Evolutionary conservation across 64 coral and sea anemone species (phyloP).

Genomic region (Orbicella faveolata): DNA sequence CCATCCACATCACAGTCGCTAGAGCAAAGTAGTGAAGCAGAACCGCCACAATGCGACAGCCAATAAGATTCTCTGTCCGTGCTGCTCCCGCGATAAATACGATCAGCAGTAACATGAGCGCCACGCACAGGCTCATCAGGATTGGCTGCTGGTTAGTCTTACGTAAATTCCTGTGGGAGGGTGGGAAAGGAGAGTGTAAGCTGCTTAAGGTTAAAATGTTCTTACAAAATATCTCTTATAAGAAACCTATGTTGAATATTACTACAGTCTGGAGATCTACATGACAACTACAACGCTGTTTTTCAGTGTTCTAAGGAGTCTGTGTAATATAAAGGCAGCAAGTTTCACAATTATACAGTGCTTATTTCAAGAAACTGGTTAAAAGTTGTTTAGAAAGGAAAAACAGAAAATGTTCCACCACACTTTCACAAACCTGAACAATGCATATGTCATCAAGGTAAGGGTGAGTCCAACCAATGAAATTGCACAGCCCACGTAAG

Average conservation of each 20-base stretch:
- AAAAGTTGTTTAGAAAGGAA: no score
- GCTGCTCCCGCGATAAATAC: conserved; percentile 76
- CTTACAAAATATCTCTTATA: no score
- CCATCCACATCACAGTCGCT: conserved; percentile 87
- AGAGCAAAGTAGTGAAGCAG: conserved; percentile 77
- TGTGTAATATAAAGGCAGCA: background rate
- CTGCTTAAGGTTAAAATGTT: background rate
- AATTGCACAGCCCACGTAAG: conserved; percentile 80
- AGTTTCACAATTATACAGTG: no score
- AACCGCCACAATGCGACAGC: conserved; percentile 58
- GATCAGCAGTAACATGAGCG: conserved; percentile 85
- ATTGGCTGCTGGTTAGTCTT: conserved; percentile 90
- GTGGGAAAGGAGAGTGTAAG: background rate
- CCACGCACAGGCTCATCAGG: conserved; percentile 79
- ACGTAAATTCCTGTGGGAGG: conserved; percentile 63
- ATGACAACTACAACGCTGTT: no score
- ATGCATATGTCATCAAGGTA: conserved; percentile 62
- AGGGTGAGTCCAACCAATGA: conserved; percentile 63
- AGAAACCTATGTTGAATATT: no score
- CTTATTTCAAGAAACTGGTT: no score
- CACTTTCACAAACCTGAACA: conserved; percentile 70
- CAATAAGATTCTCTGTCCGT: conserved; percentile 41
- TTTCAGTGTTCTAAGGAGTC: no score
- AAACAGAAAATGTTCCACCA: no score
- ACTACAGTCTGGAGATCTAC: no score